A percentile compares a stretch with the other conserved stretches of the same genome.
Evolutionary conservation across 2,113 vertebrate species (phyloP).

Genomic region (Xiphias gladius): DNA sequence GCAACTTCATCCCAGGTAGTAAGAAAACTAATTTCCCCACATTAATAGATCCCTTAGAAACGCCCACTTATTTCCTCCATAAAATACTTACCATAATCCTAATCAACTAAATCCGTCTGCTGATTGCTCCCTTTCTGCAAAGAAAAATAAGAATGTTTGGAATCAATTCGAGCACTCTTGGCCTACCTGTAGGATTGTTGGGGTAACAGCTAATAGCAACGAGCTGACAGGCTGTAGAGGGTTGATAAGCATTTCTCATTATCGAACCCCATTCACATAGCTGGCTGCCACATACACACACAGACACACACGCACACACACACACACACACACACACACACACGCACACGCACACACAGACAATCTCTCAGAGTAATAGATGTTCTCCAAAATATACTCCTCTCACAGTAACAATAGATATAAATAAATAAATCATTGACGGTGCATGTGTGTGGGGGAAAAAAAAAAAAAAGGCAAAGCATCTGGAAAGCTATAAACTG

Average conservation of each 20-base stretch:
- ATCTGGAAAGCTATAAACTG: constrained; percentile 44
- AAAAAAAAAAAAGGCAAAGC: constrained; percentile 50
- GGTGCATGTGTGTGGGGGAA: constrained; percentile 13
- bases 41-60: constrained; percentile 51
- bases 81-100: constrained; percentile 70
- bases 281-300: constrained; percentile 40
- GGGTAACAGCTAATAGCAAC: constrained; percentile 64
- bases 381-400: constrained; percentile 57
- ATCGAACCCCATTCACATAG: constrained; percentile 64
- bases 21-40: constrained; percentile 64
- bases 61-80: constrained; percentile 40
- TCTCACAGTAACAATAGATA: constrained; percentile 64
- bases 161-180: constrained; percentile 54
- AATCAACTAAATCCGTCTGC: constrained; percentile 68
- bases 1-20: constrained; percentile 62
- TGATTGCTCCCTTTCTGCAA: constrained; percentile 54
- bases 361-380: constrained; percentile 49
- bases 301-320: constrained; percentile 36
- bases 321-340: constrained; percentile 33
- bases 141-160: constrained; percentile 62
- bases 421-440: constrained; percentile 61
- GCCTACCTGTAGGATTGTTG: constrained; percentile 75
- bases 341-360: too few species aligned
- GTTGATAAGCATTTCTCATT: constrained; percentile 84
- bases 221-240: constrained; percentile 73